Evolutionary conservation across 2,888 invertebrate species (phyloP), one percentile per base, ranked within the genome.

Genomic region (Cephus sareptanus): DNA sequence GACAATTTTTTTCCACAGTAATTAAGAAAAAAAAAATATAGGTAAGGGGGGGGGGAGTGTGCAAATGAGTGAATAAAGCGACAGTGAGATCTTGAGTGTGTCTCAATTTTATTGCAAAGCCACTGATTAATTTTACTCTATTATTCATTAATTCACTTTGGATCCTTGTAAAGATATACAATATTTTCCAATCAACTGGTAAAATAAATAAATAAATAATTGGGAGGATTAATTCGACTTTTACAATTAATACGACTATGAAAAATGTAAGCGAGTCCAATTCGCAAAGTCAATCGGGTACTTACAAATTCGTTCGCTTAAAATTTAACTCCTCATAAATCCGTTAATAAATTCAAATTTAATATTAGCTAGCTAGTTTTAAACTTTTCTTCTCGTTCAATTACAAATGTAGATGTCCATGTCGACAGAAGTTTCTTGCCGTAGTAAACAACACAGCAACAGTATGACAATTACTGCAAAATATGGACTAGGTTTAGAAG

Each of bases 401-500:
- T 75, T 76, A 77, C 33, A 75, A 77, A 74, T 70, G 15, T 75
- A 71, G 71, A 75, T 40, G 56, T 56, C 56, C 9, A 23, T 56
- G 23, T 15, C 56, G 56, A 3, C 9, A 56, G 11, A 35, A 15
- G 4, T 40, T 40, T 40, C 40, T 40, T 23, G 23, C 6, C 40
- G 6, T 40, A 23, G 40, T 23, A 40, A 40, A 40, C 6, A 15
- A 23, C 56, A 23, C 56, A 23, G 56, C 56, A 56, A 37, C 74
- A 3, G 75, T 75, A 34, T 31, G 68, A 74, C 31, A 75, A 37
- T 56, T 37, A 37, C 69, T 69, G 74, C 34, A 77, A 75, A 75
- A 75, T 77, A 77, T 79, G 31, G 76, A 78, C 35, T 56, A 81
- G 78, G 37, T 81, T 81, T 37, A 75, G n/a, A 76, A 78, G 13